Conservation (phyloP, 2,888 invertebrate species). For the Adelphocoris suturalis region DNA sequence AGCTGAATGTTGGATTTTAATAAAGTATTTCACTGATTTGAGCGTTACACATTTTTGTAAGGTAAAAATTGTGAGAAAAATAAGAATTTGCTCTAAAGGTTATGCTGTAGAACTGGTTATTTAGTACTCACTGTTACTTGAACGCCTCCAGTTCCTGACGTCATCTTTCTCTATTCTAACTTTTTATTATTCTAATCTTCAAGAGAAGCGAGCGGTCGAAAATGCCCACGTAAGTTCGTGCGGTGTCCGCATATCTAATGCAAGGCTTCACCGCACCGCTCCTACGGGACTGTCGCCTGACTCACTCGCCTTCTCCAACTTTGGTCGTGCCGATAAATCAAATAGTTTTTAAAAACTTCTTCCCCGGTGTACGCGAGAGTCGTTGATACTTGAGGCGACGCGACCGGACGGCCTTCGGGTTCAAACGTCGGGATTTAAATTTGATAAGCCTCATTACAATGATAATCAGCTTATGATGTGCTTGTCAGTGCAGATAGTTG, state of each 20-base stretch:
- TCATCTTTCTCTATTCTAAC: background rate
- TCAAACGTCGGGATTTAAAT: too few relatives aligned
- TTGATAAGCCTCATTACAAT: too few relatives aligned
- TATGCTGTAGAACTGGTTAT: background rate
- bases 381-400: too few relatives aligned
- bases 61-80: too few relatives aligned
- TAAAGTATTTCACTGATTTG: too few relatives aligned
- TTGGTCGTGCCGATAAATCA: background rate
- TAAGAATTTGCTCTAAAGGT: background rate
- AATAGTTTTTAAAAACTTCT: background rate
- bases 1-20: too few relatives aligned
- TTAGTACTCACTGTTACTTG: background rate
- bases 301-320: background rate
- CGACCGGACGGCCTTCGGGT: too few relatives aligned
- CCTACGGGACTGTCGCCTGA: background rate
- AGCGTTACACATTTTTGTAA: too few relatives aligned
- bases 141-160: too few relatives aligned
- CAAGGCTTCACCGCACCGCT: background rate
- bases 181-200: background rate
- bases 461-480: too few relatives aligned
- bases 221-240: background rate
- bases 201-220: background rate
- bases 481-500: too few relatives aligned
- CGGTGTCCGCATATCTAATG: background rate
- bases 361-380: background rate